phyloP scores from a whole-genome alignment of 2,888 invertebrate genomes.

The Ditylenchus weischeri region DNA sequence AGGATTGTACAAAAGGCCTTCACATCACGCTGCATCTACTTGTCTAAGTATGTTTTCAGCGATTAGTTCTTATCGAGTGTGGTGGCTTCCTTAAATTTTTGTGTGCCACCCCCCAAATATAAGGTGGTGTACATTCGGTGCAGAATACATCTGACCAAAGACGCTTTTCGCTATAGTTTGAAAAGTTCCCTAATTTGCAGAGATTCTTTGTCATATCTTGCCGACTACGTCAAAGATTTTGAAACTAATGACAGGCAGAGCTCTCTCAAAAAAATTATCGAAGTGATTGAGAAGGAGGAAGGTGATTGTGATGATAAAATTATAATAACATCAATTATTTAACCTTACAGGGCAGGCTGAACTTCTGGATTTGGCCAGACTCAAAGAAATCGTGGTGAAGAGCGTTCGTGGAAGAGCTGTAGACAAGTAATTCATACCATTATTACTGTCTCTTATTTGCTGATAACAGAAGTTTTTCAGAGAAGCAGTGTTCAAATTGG shows the following conservation, averaged over 20 bases:
- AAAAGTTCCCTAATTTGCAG: conserved; percentile 19
- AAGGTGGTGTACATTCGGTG: too few relatives aligned
- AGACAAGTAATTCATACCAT: background rate
- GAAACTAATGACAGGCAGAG: conserved; percentile 13
- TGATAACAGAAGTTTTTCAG: conserved; percentile 15
- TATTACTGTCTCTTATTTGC: background rate
- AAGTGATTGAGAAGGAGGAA: conserved; percentile 18
- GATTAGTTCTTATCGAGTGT: too few relatives aligned
- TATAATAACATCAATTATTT: conserved; percentile 13
- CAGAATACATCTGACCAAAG: background rate
- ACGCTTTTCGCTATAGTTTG: conserved; percentile 7
- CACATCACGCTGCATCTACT: background rate
- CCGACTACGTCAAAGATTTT: conserved; percentile 24
- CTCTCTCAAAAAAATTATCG: conserved; percentile 17
- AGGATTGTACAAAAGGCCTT: conserved; percentile 13
- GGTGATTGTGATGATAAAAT: conserved; percentile 6
- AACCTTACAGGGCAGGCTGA: conserved; percentile 11
- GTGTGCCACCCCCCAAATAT: too few relatives aligned
- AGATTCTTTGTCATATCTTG: conserved; percentile 32
- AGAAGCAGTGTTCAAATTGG: conserved; percentile 25
- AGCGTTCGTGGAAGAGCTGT: conserved; percentile 11
- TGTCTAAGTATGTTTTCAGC: conserved; percentile 12
- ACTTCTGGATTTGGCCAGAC: conserved; percentile 26
- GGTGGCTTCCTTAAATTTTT: too few relatives aligned
- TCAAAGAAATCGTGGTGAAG: conserved; percentile 25